Evolutionary conservation across 2,113 vertebrate species (phyloP).

Genomic region (Mastomys coucha): DNA sequence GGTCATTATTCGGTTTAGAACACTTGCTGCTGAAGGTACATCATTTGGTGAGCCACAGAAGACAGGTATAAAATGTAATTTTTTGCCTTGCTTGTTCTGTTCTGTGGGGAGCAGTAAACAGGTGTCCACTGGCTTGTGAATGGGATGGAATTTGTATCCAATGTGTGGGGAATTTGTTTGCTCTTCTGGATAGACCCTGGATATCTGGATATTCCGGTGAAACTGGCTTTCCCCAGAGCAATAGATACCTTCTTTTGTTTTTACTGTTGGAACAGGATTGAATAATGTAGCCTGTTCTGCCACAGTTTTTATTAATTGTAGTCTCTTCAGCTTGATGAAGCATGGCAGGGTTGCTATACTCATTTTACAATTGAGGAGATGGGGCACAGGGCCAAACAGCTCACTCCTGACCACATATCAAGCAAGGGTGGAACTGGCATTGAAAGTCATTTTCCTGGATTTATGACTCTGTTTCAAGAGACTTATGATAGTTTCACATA

Average conservation of each 20-base stretch:
- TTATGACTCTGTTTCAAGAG: slow-evolving; percentile 40
- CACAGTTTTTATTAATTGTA: slow-evolving; percentile 62
- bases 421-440: not conserved
- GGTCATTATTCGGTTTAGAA: not conserved
- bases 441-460: slow-evolving; percentile 31
- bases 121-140: not conserved
- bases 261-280: slow-evolving; percentile 29
- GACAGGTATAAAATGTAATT: not conserved
- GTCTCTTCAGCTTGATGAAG: slow-evolving; percentile 4
- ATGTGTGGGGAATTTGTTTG: not conserved
- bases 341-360: slow-evolving; percentile 8
- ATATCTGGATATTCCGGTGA: not conserved
- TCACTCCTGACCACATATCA: slow-evolving; percentile 3
- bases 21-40: not conserved
- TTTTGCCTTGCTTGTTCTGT: not conserved
- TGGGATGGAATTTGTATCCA: rapidly evolving
- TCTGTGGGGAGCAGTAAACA: rapidly evolving
- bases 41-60: not conserved
- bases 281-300: slow-evolving; percentile 34
- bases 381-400: slow-evolving; percentile 5
- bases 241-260: not conserved
- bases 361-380: slow-evolving; percentile 52
- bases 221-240: not conserved
- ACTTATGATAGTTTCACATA: slow-evolving; percentile 34
- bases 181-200: not conserved